Conservation (phyloP, 2,797 vertebrate genomes). For the Pangasius krempfi region DNA sequence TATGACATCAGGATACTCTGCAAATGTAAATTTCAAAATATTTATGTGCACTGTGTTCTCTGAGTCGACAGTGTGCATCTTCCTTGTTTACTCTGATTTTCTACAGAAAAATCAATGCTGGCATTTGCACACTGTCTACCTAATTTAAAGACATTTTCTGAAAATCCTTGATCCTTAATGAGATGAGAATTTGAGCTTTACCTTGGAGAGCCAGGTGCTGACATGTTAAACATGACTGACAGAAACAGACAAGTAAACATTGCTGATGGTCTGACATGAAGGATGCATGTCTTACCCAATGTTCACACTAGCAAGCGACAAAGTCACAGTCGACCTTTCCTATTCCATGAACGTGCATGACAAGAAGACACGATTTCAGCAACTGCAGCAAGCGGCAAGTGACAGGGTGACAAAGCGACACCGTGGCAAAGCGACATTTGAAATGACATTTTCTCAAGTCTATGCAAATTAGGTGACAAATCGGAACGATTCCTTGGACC, state of each 20-base stretch:
- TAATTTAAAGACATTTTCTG: slow-evolving; percentile 8
- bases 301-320: not conserved
- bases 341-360: not conserved
- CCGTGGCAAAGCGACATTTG: not conserved
- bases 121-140: slow-evolving; percentile 19
- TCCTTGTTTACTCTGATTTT: not conserved
- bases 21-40: not conserved
- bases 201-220: not conserved
- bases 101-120: slow-evolving; percentile 8
- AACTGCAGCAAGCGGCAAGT: not conserved
- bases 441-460: not conserved
- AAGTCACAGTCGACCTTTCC: not conserved
- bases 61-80: not conserved
- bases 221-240: slow-evolving; percentile 3
- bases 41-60: not conserved
- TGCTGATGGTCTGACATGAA: not conserved
- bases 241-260: not conserved
- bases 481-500: not conserved
- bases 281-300: not conserved
- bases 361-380: not conserved
- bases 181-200: not conserved
- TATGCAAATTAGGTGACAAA: not conserved
- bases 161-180: slow-evolving; percentile 8
- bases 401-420: not conserved
- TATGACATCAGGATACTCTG: not conserved